phyloP scores from a whole-genome alignment of 2,888 invertebrate genomes.

The Stenodema calcarata region DNA sequence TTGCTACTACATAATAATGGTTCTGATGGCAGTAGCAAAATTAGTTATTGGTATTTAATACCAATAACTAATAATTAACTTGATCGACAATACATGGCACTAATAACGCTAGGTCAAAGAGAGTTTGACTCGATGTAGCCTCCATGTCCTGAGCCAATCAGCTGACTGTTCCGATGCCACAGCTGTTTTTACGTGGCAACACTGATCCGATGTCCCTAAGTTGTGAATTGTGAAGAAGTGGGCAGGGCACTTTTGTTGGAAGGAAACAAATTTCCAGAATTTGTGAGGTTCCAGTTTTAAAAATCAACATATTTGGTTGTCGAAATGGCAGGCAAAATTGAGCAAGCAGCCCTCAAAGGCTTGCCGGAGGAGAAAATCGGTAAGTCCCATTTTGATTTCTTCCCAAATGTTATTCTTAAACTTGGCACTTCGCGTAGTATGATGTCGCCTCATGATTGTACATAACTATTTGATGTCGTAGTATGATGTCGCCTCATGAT shows the following conservation, averaged over 20 bases:
- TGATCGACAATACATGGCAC: no score
- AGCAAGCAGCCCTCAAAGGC: conserved; percentile 59
- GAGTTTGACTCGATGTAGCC: no score
- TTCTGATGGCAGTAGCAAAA: no score
- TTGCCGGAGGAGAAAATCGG: conserved; percentile 87
- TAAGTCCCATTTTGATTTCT: conserved; percentile 63
- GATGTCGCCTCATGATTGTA: no score
- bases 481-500: no score
- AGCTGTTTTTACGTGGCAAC: neutral
- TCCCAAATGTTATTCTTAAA: neutral
- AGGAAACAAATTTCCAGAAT: conserved; percentile 8
- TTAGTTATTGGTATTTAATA: no score
- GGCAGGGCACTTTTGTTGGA: conserved; percentile 49
- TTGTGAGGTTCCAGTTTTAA: neutral
- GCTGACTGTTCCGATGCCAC: neutral
- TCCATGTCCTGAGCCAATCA: no score
- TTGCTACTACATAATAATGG: no score
- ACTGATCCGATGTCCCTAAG: neutral
- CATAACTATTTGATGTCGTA: no score
- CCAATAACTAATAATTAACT: no score
- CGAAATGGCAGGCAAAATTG: conserved; percentile 36
- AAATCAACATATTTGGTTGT: neutral
- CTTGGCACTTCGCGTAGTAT: neutral
- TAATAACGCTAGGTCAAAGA: no score
- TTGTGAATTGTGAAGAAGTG: neutral